phyloP scores from a whole-genome alignment of 2,888 invertebrate genomes.

The Limnephilus auricula region DNA sequence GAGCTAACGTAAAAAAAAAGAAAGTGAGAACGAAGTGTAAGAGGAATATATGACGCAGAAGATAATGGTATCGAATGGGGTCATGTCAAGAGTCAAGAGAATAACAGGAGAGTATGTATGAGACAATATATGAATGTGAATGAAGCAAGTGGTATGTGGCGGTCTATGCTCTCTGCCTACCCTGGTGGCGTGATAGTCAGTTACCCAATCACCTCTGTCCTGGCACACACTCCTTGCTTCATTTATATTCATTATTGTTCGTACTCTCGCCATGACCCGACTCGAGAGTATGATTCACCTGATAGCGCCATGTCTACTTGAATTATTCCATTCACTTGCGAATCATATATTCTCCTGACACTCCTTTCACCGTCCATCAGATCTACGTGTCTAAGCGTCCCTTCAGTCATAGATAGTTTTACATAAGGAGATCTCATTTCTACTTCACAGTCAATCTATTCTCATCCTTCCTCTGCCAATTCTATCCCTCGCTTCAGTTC shows the following conservation, averaged over 20 bases:
- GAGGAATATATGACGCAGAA: too few relatives aligned
- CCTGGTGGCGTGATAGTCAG: too few relatives aligned
- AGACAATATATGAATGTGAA: too few relatives aligned
- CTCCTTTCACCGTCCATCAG: neutral
- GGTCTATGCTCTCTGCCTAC: too few relatives aligned
- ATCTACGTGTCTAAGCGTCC: neutral
- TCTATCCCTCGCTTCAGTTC: neutral
- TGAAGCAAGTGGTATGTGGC: too few relatives aligned
- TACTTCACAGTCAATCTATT: neutral
- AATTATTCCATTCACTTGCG: neutral
- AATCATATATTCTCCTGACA: neutral
- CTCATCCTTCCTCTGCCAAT: neutral
- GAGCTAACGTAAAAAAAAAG: too few relatives aligned
- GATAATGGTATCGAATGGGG: too few relatives aligned
- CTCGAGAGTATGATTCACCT: neutral
- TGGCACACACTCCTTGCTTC: neutral
- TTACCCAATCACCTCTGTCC: neutral
- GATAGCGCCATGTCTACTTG: slow-evolving; percentile 2
- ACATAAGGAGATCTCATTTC: neutral
- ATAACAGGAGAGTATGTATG: too few relatives aligned
- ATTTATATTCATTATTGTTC: neutral
- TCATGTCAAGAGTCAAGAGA: too few relatives aligned
- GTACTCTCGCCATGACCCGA: neutral
- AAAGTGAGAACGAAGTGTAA: too few relatives aligned
- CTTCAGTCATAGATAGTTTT: neutral